Base-by-base conservation (phyloP, 2,797 vertebrate species). In the Macrochelys suwanniensis region DNA sequence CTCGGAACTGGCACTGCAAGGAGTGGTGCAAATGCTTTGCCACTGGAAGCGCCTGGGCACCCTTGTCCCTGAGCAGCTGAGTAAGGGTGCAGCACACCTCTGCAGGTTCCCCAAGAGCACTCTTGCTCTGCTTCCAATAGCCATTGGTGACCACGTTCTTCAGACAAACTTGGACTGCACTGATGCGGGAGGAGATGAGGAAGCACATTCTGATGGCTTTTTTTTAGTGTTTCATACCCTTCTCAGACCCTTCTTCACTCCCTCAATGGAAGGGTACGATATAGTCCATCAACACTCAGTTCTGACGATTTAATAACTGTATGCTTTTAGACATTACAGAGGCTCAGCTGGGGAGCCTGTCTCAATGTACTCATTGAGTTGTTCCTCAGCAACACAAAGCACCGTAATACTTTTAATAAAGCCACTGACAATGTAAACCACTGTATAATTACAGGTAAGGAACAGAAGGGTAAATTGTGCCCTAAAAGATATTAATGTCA, bases 401-500 rank as follows among this genome's bases (percentile, higher is more conserved):
- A 91, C 54, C 6, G 2, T 2, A 89, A 82, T 21, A 54, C 51
- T 80, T 54, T 5, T 59, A 26, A 65, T 89, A 89, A 47, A 93
- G 37, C n/a, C 56, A 68, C 80, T 79, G 71, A 61, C 88, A 89
- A 82, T 47, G 79, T 5, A 81, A 93, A 94, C 45, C 31, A 65
- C 9, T 51, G 12, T 2, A 80, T 17, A 91, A 93, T 8, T 2
- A 1, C 47, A 33, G 13, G 11, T 19, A 71, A 92, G 0, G 0
- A 11, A 61, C 7, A 84, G 71, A 96, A 94, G 53, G 13, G 1
- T 91, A 54, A 93, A 91, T 7, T 80, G 6, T 4, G 53, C 47
- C 49, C 91, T 78, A 82, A 0, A 65, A 17, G 12, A 16, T 45
- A 15, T 26, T 28, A 84, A 13, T 7, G 68, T 0, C 93, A 59